These are phyloP conservation scores for Ophiodon elongatus DNA, from an alignment of 2,113 vertebrate genomes.

Conservation along the genomic window DNA sequence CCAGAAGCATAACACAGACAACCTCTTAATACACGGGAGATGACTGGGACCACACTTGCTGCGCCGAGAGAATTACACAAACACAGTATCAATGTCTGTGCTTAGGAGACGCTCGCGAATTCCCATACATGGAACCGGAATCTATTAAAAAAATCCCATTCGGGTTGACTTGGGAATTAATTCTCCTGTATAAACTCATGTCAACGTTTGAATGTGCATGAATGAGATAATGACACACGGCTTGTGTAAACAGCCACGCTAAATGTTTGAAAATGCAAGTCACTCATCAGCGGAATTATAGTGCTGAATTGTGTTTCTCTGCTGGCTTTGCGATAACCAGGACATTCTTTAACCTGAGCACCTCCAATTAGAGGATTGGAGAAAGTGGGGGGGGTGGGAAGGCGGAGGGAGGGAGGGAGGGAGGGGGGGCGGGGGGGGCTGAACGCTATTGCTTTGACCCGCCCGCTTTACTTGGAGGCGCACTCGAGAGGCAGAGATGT, in stretches of 20 bases:
- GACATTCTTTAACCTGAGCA: slow-evolving; percentile 83
- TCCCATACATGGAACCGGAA: slow-evolving; percentile 56
- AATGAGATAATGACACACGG: slow-evolving; percentile 72
- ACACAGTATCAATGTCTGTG: slow-evolving; percentile 59
- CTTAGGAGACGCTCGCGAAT: slow-evolving; percentile 54
- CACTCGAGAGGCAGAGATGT: slow-evolving; percentile 80
- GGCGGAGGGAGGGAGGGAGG: neutral
- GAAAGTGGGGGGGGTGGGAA: slow-evolving; percentile 17
- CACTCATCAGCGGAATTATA: slow-evolving; percentile 69
- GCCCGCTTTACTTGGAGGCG: slow-evolving; percentile 69
- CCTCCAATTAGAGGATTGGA: slow-evolving; percentile 81
- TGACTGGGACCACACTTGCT: slow-evolving; percentile 74
- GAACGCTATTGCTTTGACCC: slow-evolving; percentile 79
- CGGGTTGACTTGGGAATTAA: slow-evolving; percentile 57
- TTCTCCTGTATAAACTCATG: slow-evolving; percentile 56
- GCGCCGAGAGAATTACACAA: slow-evolving; percentile 57
- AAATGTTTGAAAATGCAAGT: slow-evolving; percentile 80
- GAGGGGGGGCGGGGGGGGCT: neutral
- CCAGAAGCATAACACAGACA: slow-evolving; percentile 75
- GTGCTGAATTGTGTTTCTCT: slow-evolving; percentile 75
- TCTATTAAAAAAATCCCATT: slow-evolving; percentile 74
- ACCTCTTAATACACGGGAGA: slow-evolving; percentile 66
- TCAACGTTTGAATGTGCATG: slow-evolving; percentile 71
- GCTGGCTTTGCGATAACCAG: slow-evolving; percentile 81
- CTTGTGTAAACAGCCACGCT: slow-evolving; percentile 65